Evolutionary conservation across 2,888 invertebrate genomes (phyloP).

Genomic region (Rhagonycha lutea): DNA sequence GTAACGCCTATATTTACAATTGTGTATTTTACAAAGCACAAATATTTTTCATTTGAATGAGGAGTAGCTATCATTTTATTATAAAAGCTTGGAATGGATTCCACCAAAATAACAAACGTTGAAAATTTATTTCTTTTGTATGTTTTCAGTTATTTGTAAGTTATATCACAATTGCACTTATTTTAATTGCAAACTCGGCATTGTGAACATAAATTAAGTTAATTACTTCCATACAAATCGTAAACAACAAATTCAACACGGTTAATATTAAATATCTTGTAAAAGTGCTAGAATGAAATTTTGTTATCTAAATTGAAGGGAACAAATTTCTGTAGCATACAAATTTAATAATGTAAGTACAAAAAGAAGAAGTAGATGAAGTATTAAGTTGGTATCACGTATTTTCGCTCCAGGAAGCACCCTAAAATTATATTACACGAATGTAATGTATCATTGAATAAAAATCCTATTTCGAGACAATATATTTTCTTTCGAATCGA

Average conservation of each 20-base stretch:
- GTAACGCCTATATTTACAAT: not conserved
- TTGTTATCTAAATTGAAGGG: not conserved
- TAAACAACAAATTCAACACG: not conserved
- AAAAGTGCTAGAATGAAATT: not conserved
- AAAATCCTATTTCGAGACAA: constrained; percentile 22
- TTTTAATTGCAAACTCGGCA: not conserved
- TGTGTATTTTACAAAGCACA: not conserved
- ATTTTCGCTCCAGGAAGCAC: constrained; percentile 5
- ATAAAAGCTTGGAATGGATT: not conserved
- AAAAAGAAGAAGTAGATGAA: not conserved
- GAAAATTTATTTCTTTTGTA: not conserved
- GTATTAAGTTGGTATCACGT: not conserved
- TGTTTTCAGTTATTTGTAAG: not conserved
- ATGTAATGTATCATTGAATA: constrained; percentile 22
- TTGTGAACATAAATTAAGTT: not conserved
- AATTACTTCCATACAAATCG: not conserved
- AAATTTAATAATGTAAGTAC: not conserved
- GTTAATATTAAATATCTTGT: not conserved
- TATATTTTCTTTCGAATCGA: constrained; percentile 18
- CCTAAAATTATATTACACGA: constrained; percentile 12
- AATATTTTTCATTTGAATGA: not conserved
- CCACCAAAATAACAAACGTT: not conserved
- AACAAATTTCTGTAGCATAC: not conserved
- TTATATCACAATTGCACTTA: not conserved
- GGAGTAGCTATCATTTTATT: not conserved